Conservation (phyloP, 1,140 invertebrate species). For the Chymomyza costata region DNA sequence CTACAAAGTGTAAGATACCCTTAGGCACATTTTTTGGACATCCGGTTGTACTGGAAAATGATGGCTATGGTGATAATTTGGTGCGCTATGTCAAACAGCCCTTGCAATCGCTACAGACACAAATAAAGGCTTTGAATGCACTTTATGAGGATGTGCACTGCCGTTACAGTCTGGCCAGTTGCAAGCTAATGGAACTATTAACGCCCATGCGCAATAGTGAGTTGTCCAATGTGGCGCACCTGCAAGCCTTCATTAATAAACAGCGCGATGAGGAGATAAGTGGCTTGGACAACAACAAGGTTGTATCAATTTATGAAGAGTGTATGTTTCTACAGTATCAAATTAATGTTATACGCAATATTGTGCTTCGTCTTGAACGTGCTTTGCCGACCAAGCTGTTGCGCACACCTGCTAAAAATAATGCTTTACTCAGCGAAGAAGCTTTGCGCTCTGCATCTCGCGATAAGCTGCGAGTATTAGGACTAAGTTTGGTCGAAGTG, state of each 20-base stretch:
- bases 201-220: constrained; percentile 85
- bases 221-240: constrained; percentile 86
- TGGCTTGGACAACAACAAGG: constrained; percentile 80
- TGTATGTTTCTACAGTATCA: constrained; percentile 88
- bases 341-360: constrained; percentile 84
- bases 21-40: constrained; percentile 95
- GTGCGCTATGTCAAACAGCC: constrained; percentile 56
- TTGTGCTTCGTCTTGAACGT: constrained; percentile 82
- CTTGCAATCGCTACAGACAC: constrained; percentile 42
- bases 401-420: background rate
- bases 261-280: constrained; percentile 79
- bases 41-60: constrained; percentile 84
- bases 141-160: constrained; percentile 87
- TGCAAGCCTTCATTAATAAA: constrained; percentile 86
- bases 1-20: constrained; percentile 91
- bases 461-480: constrained; percentile 87
- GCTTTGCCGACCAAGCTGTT: constrained; percentile 23
- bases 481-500: constrained; percentile 87
- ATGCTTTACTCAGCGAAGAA: constrained; percentile 28
- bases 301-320: constrained; percentile 88
- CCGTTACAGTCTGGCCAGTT: constrained; percentile 88
- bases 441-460: constrained; percentile 80
- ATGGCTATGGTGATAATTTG: constrained; percentile 78
- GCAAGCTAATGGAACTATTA: constrained; percentile 85
- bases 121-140: constrained; percentile 72